phyloP scores from a whole-genome alignment of 2,113 vertebrate genomes.

The Cryptomyrus ogoouensis region DNA sequence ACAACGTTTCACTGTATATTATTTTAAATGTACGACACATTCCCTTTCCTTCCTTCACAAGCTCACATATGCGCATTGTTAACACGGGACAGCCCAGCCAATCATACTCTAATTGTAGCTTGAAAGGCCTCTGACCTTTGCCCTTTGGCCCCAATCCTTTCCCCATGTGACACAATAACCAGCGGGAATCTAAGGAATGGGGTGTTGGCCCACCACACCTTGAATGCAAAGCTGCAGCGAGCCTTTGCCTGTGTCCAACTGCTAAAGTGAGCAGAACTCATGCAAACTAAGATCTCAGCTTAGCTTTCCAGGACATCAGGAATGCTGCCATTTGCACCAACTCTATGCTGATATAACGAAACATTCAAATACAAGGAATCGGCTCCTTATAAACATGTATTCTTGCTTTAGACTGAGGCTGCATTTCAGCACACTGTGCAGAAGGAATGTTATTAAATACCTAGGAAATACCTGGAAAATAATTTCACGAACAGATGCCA shows the following conservation, averaged over 20 bases:
- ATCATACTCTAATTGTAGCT: not conserved
- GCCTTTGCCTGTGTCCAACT: not conserved
- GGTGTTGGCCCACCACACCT: conserved; percentile 1
- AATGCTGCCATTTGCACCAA: not conserved
- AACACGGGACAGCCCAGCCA: not conserved
- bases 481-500: not conserved
- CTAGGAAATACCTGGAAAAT: not conserved
- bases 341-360: not conserved
- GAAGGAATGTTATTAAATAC: not conserved
- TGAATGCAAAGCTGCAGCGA: not conserved
- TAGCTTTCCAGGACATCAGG: not conserved
- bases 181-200: conserved; percentile 13
- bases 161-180: not conserved
- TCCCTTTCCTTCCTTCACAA: not conserved
- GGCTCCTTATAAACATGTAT: not conserved
- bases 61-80: not conserved
- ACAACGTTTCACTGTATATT: not conserved
- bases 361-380: not conserved
- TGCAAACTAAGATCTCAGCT: not conserved
- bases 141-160: not conserved
- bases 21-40: not conserved
- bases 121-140: not conserved
- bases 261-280: not conserved
- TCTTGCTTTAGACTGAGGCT: not conserved
- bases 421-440: not conserved